phyloP scores from a whole-genome alignment of 2,797 vertebrate genomes.

The Tenualosa ilisha region DNA sequence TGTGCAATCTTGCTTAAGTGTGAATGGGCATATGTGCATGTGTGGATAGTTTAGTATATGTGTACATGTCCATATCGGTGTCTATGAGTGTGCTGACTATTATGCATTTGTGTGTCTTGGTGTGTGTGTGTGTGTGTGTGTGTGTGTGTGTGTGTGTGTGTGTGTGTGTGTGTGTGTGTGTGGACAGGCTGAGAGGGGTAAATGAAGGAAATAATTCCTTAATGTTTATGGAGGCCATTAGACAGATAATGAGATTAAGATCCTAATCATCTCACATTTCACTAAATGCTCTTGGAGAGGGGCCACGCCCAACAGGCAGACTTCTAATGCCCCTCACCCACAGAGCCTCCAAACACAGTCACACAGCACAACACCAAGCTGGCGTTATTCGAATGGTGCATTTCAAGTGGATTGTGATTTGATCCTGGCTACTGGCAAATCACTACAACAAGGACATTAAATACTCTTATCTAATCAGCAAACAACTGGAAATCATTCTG shows the following conservation, averaged over 20 bases:
- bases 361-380: neutral
- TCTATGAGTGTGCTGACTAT: neutral
- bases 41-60: no score
- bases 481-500: neutral
- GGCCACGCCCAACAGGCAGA: neutral
- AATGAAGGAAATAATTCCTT: slow-evolving; percentile 36
- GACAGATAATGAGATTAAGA: slow-evolving; percentile 41
- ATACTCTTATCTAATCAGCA: neutral
- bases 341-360: neutral
- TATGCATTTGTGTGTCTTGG: neutral
- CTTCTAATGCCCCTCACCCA: neutral
- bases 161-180: no score
- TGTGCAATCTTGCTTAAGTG: neutral
- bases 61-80: neutral
- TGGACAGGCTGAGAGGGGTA: neutral
- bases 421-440: neutral
- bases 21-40: neutral
- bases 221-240: slow-evolving; percentile 45
- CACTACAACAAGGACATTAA: neutral
- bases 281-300: slow-evolving; percentile 17
- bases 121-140: neutral
- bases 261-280: slow-evolving; percentile 48
- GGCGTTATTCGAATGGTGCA: neutral
- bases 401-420: neutral
- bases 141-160: neutral